Conservation (phyloP, 2,113 vertebrate species). For the Alaudala cheleensis region DNA sequence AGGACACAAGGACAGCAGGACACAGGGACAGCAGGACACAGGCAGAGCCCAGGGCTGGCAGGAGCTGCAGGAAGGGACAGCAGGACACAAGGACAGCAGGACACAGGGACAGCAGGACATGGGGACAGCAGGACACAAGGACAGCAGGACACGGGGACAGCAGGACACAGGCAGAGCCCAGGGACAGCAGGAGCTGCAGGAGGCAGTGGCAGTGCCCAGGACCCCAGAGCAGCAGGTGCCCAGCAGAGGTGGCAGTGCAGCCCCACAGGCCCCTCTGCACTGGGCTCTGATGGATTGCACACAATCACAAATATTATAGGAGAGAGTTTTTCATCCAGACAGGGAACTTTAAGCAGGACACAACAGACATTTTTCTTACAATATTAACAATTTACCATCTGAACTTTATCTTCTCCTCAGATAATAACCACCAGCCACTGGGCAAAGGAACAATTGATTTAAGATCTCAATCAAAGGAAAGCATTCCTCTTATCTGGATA, state of each 20-base stretch:
- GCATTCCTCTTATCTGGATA: constrained; percentile 24
- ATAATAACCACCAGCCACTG: constrained; percentile 28
- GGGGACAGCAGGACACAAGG: neutral
- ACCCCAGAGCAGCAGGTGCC: too few relatives aligned
- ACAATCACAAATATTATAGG: neutral
- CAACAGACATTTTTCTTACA: constrained; percentile 48
- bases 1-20: neutral
- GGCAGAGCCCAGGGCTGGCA: neutral
- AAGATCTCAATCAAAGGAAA: constrained; percentile 54
- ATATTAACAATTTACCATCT: constrained; percentile 57
- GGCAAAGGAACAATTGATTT: constrained; percentile 59
- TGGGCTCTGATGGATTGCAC: neutral
- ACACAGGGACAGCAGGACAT: fast-evolving
- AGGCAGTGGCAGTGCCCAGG: too few relatives aligned
- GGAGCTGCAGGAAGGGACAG: neutral
- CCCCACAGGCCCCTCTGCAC: neutral
- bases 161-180: neutral
- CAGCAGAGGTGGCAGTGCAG: neutral
- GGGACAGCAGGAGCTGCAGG: neutral
- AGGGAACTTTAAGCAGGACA: constrained; percentile 30
- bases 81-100: neutral
- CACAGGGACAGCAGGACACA: neutral
- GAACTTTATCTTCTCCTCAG: constrained; percentile 50
- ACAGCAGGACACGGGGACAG: neutral
- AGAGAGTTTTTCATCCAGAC: constrained; percentile 32